These are phyloP conservation scores for Plagiodera versicolora DNA, from an alignment of 2,888 invertebrate species.

Conservation along the genomic window DNA sequence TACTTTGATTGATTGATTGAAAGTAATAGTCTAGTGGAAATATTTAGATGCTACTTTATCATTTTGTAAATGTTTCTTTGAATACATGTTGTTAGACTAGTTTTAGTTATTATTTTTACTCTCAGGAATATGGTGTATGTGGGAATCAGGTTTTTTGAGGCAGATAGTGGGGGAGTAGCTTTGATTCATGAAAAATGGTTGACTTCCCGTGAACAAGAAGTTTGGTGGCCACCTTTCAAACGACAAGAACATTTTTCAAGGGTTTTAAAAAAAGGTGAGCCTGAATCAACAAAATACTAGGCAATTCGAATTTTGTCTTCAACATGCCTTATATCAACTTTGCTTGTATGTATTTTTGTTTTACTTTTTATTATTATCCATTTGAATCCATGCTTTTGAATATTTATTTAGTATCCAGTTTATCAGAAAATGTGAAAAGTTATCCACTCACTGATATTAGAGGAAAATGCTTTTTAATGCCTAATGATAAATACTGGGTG, in stretches of 20 bases:
- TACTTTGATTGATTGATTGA: no score
- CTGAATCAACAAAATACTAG: no score
- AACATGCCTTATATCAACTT: no score
- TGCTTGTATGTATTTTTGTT: no score
- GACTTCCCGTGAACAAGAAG: constrained; percentile 3
- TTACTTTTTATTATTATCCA: background rate
- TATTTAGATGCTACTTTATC: no score
- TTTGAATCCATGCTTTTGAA: background rate
- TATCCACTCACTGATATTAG: background rate
- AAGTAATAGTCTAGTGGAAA: no score
- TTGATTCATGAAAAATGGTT: constrained; percentile 5
- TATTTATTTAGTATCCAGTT: background rate
- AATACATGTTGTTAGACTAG: no score
- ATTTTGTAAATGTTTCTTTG: no score
- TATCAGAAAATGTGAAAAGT: background rate
- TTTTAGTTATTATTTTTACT: no score
- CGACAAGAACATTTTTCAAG: background rate
- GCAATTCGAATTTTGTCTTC: no score
- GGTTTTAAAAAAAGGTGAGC: constrained; percentile 5
- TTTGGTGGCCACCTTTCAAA: constrained; percentile 11
- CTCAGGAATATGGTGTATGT: constrained; percentile 14
- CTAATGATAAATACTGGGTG: background rate
- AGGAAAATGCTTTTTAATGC: constrained; percentile 5
- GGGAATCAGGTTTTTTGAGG: constrained; percentile 9
- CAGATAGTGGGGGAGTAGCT: constrained; percentile 8